Evolutionary conservation across 2,888 invertebrate genomes (phyloP).

Genomic region (Notodonta ziczac): DNA sequence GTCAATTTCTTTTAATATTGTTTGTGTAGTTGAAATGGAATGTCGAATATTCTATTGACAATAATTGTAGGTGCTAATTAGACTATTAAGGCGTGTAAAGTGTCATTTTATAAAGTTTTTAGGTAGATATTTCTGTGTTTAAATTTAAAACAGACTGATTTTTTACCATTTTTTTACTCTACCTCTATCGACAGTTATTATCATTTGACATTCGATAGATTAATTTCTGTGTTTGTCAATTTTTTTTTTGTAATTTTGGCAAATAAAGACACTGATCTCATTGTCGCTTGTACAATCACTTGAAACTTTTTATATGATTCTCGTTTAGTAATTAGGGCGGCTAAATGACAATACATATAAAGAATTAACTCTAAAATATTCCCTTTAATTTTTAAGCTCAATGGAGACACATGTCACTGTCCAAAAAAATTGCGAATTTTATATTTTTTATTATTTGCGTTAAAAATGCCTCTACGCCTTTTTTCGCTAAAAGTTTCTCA

Average conservation of each 20-base stretch:
- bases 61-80: constrained; percentile 27
- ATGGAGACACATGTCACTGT: constrained; percentile 50
- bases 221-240: constrained; percentile 20
- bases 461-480: constrained; percentile 55
- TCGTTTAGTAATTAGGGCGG: constrained; percentile 83
- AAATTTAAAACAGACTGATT: constrained; percentile 32
- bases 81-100: constrained; percentile 19
- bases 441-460: constrained; percentile 27
- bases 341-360: constrained; percentile 84
- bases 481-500: constrained; percentile 56
- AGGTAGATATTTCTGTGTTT: not conserved
- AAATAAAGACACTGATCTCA: constrained; percentile 15
- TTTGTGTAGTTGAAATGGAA: constrained; percentile 13
- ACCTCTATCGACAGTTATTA: constrained; percentile 26
- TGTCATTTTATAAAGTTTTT: constrained; percentile 17
- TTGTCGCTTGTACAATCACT: constrained; percentile 39
- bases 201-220: constrained; percentile 14
- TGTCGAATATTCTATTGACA: not conserved
- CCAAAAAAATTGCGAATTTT: constrained; percentile 44
- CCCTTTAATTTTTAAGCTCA: constrained; percentile 66
- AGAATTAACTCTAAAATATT: constrained; percentile 73
- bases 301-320: constrained; percentile 72
- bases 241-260: constrained; percentile 17
- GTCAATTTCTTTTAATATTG: not conserved
- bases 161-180: constrained; percentile 13